Conservation (phyloP, 2,113 vertebrate genomes). For the Mugil cephalus region DNA sequence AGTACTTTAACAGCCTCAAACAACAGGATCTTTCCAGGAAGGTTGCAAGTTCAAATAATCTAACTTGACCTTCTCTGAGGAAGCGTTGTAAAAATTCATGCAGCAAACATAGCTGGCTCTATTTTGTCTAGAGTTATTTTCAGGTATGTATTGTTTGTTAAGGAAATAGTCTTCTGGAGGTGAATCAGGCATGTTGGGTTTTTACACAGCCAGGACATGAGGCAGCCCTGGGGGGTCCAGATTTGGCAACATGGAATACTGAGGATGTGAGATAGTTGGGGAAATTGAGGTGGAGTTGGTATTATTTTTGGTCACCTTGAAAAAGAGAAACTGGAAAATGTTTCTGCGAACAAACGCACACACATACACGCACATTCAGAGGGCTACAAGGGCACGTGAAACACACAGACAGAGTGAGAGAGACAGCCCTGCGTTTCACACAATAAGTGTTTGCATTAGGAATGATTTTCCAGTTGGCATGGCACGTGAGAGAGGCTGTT, state of each 20-base stretch:
- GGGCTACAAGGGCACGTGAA: conserved; percentile 21
- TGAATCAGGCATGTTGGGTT: conserved; percentile 43
- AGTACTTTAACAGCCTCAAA: conserved; percentile 8
- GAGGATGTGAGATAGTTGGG: conserved; percentile 76
- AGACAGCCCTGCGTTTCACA: conserved; percentile 41
- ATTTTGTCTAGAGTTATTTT: conserved; percentile 70
- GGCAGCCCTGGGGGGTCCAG: conserved; percentile 51
- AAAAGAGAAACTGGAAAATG: conserved; percentile 61
- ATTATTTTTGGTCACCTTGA: conserved; percentile 77
- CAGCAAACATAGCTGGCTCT: conserved; percentile 43
- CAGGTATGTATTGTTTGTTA: conserved; percentile 72
- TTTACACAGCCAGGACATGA: conserved; percentile 50
- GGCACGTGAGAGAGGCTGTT: conserved; percentile 63
- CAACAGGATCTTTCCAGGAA: conserved; percentile 51
- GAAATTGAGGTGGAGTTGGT: conserved; percentile 31
- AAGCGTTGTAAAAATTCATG: conserved; percentile 34
- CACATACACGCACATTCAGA: not conserved
- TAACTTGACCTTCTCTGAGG: conserved; percentile 49
- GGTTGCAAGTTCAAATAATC: conserved; percentile 50
- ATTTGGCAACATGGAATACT: conserved; percentile 74
- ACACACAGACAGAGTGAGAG: conserved; percentile 13
- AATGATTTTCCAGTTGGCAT: conserved; percentile 74
- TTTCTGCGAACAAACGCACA: conserved; percentile 11
- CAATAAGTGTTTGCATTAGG: conserved; percentile 70
- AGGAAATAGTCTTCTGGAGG: conserved; percentile 54